Base-by-base conservation (phyloP, 2,113 vertebrate species). In the Ranitomeya imitator region DNA sequence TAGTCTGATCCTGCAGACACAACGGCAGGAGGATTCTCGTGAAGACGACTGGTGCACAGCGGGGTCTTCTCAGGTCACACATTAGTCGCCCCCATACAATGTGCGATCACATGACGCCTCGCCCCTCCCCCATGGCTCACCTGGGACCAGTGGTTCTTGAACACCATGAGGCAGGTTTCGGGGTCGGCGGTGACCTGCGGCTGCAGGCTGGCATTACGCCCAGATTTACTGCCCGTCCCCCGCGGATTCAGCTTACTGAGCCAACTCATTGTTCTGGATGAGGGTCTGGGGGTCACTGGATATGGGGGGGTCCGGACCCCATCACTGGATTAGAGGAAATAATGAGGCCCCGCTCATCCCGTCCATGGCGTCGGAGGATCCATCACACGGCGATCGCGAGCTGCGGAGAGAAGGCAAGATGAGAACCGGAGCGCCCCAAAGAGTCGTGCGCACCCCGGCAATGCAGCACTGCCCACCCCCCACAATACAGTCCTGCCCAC, bases 111-210 rank as follows among this genome's bases (percentile, higher is more conserved):
- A 45, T 45, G 37, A 45, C 3, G 37, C 37, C 37, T 57, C 55
- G 9, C 55, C 55, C 61, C 0, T 0, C 21, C 15, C 26, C 7
- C 31, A 5, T 0, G 13, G 18, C 94, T 95, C 90, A 99, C 98
- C 96, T 99, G 98, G 90, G 96, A 96, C 98, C 98, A 99, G 92
- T 99, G 98, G 93, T 99, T 99, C 93, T 98, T 96, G 93, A 99
- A 99, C 90, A 99, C 98, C 96, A 99, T 99, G 79, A 98, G 95
- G 93, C 98, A 99, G 65, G 98, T 99, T 92, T 99, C 98, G 0
- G 98, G 97, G 93, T 99, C 98, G 0, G 98, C 97, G 0, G 94
- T 96, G 92, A 97, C 96, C 0, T 96, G 96, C 67, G 94, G 93
- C 89, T 97, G 95, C 23, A 94, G 94, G 88, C 94, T 93, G 80